phyloP scores from a whole-genome alignment of 2,888 invertebrate genomes.

The Oscheius onirici region DNA sequence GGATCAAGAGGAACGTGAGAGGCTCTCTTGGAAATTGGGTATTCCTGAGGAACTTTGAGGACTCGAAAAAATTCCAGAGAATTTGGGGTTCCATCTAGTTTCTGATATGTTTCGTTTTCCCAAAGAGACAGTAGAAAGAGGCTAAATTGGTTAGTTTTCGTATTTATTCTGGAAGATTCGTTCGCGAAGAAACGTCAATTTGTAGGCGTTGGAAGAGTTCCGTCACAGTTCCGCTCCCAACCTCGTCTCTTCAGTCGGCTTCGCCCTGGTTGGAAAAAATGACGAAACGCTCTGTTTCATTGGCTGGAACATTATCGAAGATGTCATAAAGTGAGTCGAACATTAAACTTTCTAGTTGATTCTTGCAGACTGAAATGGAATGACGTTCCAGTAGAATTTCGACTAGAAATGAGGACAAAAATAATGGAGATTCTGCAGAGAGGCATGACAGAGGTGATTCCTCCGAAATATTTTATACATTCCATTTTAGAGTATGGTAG shows the following conservation, averaged over 20 bases:
- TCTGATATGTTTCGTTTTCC: too few species aligned
- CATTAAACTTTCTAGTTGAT: neutral
- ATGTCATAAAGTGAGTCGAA: constrained; percentile 49
- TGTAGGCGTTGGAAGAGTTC: constrained; percentile 56
- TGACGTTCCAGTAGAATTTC: constrained; percentile 33
- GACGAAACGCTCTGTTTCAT: constrained; percentile 44
- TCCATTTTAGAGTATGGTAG: constrained; percentile 30
- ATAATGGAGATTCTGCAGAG: constrained; percentile 41
- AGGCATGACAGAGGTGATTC: neutral
- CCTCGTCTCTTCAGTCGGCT: constrained; percentile 42
- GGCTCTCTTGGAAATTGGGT: too few species aligned
- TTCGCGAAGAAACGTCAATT: neutral
- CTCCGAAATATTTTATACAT: neutral
- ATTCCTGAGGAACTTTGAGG: neutral
- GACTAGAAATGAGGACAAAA: constrained; percentile 46
- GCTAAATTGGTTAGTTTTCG: too few species aligned
- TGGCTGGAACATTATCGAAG: constrained; percentile 58
- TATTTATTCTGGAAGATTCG: too few species aligned
- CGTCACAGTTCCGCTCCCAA: constrained; percentile 50
- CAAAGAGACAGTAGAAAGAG: too few species aligned
- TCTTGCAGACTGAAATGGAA: constrained; percentile 54
- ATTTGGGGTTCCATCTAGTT: too few species aligned
- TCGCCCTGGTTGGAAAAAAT: constrained; percentile 38
- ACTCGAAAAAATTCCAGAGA: too few species aligned
- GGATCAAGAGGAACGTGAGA: neutral